Base-by-base conservation (phyloP, 2,113 vertebrate genomes). In the Corythaeola cristata region DNA sequence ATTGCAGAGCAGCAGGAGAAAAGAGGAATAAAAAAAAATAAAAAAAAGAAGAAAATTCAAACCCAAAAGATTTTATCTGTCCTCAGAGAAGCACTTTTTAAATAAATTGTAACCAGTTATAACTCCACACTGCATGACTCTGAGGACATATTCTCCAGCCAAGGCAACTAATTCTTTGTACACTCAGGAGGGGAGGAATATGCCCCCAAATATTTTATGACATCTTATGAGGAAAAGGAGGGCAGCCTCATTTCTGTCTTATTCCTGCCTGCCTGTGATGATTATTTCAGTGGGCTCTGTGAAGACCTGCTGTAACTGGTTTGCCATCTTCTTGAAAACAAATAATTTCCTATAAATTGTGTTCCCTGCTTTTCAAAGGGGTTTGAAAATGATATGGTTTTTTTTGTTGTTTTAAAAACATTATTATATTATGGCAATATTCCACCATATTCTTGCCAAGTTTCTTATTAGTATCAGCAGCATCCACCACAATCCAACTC, bases 401-500 rank as follows among this genome's bases (percentile, higher is more conserved):
- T 79, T 39, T 44, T 44, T 10, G 9, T 68, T 93, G 64, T 94
- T 95, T 94, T 44, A 90, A 93, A 81, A 95, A 13, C 23, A 63
- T 85, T 55, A 49, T 76, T 88, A 3, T 74, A 55, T 92, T 75
- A 50, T 45, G 85, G 52, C 56, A 88, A 50, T 62, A 76, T 88
- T 93, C 86, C 47, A 39, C 89, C 49, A 27, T 49, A 33, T 50
- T 92, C 26, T 73, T 95, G 88, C 94, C 90, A 96, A 94, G 50
- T 76, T 78, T 95, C 84, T 82, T 89, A 71, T 94, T 90, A 96
- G 56, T 60, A 33, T 85, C 72, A 93, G 83, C 85, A 93, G 45
- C 71, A 89, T 77, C 75, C 81, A 62, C 63, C 26, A 73, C 72
- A 90, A 30, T 78, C 76, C 69, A 91, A 5, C 37, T 95, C n/a